Conservation (phyloP, 30 jellyfish, hydroid and myxozoan species). For the Mastigias papua region DNA sequence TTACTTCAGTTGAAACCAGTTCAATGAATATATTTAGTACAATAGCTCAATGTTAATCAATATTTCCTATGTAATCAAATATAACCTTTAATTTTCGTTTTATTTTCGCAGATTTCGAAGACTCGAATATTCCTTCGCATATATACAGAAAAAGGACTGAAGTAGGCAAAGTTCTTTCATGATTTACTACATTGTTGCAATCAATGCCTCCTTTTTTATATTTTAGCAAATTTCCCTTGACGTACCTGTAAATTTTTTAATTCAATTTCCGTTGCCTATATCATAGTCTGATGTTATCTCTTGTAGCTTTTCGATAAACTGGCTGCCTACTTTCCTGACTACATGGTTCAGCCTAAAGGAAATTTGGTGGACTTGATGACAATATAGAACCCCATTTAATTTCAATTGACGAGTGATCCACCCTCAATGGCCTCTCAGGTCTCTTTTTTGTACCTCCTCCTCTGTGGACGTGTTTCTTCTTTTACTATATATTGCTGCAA, state of each 20-base stretch:
- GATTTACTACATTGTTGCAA: not conserved
- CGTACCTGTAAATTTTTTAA: no score
- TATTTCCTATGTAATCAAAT: not conserved
- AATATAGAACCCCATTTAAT: no score
- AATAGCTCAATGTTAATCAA: no score
- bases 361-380: conserved; percentile 82
- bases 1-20: no score
- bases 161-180: conserved; percentile 3
- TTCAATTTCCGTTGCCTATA: not conserved
- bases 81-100: not conserved
- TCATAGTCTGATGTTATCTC: not conserved
- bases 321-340: conserved; percentile 73
- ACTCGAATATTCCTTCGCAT: conserved; percentile 1
- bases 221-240: not conserved
- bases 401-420: no score
- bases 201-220: no score
- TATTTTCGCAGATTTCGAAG: conserved; percentile 32
- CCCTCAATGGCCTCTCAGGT: no score
- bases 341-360: conserved; percentile 92
- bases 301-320: conserved; percentile 77
- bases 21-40: no score
- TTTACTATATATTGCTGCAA: no score
- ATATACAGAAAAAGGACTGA: conserved; percentile 27
- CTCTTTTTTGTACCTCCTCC: no score
- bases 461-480: no score